Conservation (phyloP, 2,797 vertebrate genomes). For the Propithecus perrieri region DNA sequence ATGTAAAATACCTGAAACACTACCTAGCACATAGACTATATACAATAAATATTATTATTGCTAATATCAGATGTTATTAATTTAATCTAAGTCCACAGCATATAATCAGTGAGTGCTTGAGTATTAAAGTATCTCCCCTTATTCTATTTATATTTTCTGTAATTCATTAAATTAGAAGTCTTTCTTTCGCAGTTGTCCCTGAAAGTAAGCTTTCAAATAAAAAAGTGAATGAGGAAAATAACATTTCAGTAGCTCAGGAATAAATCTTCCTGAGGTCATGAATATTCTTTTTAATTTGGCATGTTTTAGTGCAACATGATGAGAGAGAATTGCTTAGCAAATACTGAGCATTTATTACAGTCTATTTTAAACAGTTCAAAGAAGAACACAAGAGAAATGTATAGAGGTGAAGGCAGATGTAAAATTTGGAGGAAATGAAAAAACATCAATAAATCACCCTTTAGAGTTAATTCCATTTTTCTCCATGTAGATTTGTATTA, state of each 20-base stretch:
- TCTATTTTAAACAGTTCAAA: conserved; percentile 36
- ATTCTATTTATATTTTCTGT: background rate
- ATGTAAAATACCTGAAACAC: background rate
- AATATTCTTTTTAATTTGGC: conserved; percentile 56
- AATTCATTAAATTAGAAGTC: background rate
- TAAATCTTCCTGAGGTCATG: background rate
- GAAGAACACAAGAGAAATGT: background rate
- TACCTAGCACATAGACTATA: background rate
- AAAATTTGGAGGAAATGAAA: background rate
- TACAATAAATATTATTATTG: background rate
- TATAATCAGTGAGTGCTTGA: background rate
- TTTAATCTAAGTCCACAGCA: background rate
- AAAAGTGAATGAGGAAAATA: conserved; percentile 24
- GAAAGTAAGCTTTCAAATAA: background rate
- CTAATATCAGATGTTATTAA: background rate
- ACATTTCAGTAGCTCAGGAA: conserved; percentile 21
- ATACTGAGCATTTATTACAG: background rate
- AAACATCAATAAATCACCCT: background rate
- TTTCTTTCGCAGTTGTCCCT: conserved; percentile 10
- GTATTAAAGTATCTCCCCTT: background rate
- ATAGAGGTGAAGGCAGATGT: background rate
- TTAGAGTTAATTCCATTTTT: background rate
- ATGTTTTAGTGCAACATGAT: background rate
- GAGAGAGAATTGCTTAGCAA: conserved; percentile 38
- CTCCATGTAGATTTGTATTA: background rate